A percentile compares a stretch with the other conserved stretches of the same genome.
These are phyloP conservation scores for Sisor rabdophorus DNA, from an alignment of 2,113 vertebrate genomes.

Conservation along the genomic window DNA sequence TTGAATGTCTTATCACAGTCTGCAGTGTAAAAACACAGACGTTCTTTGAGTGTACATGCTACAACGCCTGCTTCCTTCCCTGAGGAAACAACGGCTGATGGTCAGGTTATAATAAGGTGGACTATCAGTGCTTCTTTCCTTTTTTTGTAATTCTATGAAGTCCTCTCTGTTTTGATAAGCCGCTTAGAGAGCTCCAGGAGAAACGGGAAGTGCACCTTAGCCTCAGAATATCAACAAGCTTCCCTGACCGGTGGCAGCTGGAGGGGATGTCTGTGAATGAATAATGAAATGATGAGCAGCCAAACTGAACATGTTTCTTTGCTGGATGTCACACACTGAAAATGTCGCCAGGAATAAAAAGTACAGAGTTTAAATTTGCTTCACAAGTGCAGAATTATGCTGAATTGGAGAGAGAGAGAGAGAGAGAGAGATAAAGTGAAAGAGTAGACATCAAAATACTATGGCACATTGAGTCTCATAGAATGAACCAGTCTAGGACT, in stretches of 20 bases:
- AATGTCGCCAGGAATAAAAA: constrained; percentile 38
- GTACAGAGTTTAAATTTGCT: constrained; percentile 38
- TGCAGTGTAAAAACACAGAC: neutral
- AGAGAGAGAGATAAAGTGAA: neutral
- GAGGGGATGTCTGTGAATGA: constrained; percentile 42
- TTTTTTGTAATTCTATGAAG: constrained; percentile 58
- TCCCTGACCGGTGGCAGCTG: constrained; percentile 44
- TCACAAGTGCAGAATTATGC: constrained; percentile 4
- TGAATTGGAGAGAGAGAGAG: neutral
- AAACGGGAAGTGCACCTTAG: constrained; percentile 40
- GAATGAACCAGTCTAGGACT: constrained; percentile 10
- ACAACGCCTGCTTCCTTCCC: constrained; percentile 15
- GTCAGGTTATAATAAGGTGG: constrained; percentile 65
- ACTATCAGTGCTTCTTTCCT: constrained; percentile 40
- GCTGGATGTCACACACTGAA: constrained; percentile 33
- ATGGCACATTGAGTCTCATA: neutral
- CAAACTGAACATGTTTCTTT: constrained; percentile 42
- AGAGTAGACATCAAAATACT: constrained; percentile 20
- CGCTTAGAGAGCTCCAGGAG: constrained; percentile 39
- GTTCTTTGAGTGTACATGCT: constrained; percentile 38
- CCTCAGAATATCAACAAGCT: constrained; percentile 54
- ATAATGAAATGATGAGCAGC: constrained; percentile 48
- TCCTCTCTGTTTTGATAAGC: constrained; percentile 42
- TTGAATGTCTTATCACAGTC: neutral
- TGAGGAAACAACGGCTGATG: constrained; percentile 46